Base-by-base conservation (phyloP, 1,140 invertebrate species). In the Drosophila teissieri region DNA sequence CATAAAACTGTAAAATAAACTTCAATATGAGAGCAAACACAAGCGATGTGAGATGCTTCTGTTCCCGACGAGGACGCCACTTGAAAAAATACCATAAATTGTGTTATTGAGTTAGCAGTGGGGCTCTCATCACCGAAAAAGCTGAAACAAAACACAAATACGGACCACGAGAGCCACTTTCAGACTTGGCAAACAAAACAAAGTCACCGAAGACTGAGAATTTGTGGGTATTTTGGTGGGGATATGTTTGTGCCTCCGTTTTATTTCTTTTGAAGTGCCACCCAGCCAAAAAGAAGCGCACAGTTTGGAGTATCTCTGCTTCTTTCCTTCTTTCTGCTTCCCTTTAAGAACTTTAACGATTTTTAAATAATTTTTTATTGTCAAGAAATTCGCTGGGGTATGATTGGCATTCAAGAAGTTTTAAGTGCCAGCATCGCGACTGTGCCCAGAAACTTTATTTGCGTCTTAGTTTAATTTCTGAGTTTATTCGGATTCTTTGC, bases 331-430 rank as follows among this genome's bases (percentile, higher is more conserved):
- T 1, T 19, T 1, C 19, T 19, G 19, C 19, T 19, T 19, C 24
- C 52, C 74, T 77, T 74, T 76, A 86, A 86, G 79, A 75, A 86
- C 79, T 79, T 88, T 83, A 89, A 88, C 75, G 83, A 65, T 68
- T 79, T 83, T 88, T 88, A 83, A 79, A 88, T 86, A 82, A 85
- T 86, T 78, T 84, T 78, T 85, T 85, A 85, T 81, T 85, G 78
- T 70, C 73, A 53, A 70, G 56, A 78, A 57, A 76, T 44, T 36
- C 48, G 52, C 52, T 65, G 56, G 37, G 48, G 44, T 17, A 27
- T 55, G 63, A 54, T 63, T 64, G 62, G 72, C 58, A 62, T 86
- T 78, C 52, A 55, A 42, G 57, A 70, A 74, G 77, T 56, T 79
- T 61, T 60, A 73, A 73, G 65, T 70, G 67, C 63, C 56, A 15